Evolutionary conservation across 2,888 invertebrate genomes (phyloP), one percentile per base, ranked within the genome.

Genomic region (Polylopha cassiicola): DNA sequence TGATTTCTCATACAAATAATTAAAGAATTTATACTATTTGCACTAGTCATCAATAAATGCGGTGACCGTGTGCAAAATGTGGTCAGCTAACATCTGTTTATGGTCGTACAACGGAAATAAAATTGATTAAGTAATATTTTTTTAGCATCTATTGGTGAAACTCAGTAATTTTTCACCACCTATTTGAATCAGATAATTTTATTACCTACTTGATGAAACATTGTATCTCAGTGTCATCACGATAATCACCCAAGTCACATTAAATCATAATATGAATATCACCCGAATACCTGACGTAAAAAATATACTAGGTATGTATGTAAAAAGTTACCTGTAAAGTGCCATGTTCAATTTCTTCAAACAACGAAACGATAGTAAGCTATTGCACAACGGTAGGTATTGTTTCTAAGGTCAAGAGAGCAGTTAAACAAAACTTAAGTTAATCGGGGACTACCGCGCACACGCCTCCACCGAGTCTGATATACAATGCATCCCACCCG

Each of bases 391-490:
- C 32, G n/a, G 13, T 29, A 21, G 21, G 21, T 31, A 24, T 63
- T 63, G 63, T 68, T 56, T 56, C 48, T 55, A 58, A 67, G 59
- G 62, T 70, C 65, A 70, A 58, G 53, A 62, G 57, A 60, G 55
- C 59, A 66, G 47, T 48, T 43, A 45, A 47, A 50, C 51, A 53
- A 50, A 41, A 57, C 53, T 51, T 51, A 50, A 55, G 55, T 58
- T 55, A 50, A 52, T 50, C 51, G 56, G 53, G 52, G 57, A 61
- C 53, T 50, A 67, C 62, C 59, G 55, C 63, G 68, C 62, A 78
- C 80, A 80, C 81, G 77, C 81, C 84, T 81, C 65, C 75, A 57
- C 60, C 52, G 60, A 61, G 55, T 67, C 71, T 74, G 73, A 79
- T 79, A 81, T 69, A 67, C 70, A 77, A 71, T 71, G 68, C 67